These are phyloP conservation scores for human DNA, from an alignment of 2,113 vertebrate species.

Conservation along the genomic window DNA sequence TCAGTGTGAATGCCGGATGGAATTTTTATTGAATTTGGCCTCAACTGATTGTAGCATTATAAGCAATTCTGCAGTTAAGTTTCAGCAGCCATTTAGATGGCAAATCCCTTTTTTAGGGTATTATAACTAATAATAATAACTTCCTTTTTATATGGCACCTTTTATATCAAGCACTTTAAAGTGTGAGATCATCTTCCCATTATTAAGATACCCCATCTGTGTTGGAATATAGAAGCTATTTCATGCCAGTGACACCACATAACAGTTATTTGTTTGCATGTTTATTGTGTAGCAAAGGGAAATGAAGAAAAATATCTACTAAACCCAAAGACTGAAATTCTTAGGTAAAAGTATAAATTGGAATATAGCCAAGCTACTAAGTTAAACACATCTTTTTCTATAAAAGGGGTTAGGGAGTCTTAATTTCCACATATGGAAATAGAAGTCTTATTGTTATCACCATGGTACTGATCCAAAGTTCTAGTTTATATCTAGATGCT, in stretches of 20 bases:
- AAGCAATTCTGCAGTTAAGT: constrained; percentile 66
- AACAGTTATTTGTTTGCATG: constrained; percentile 2
- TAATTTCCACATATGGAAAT: background rate
- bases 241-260: background rate
- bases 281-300: constrained; percentile 21
- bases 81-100: constrained; percentile 63
- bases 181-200: constrained; percentile 53
- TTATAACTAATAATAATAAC: constrained; percentile 59
- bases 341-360: constrained; percentile 37
- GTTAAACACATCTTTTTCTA: background rate
- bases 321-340: constrained; percentile 38
- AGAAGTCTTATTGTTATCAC: background rate
- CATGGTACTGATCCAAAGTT: background rate
- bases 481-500: background rate
- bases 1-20: constrained; percentile 75
- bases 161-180: constrained; percentile 52
- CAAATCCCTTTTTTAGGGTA: constrained; percentile 23
- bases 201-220: constrained; percentile 46
- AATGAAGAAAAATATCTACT: constrained; percentile 47
- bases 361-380: background rate
- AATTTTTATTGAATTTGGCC: constrained; percentile 79
- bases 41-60: constrained; percentile 46
- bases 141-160: constrained; percentile 62
- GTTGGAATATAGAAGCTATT: constrained; percentile 41
- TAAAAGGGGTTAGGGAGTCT: background rate